Conservation (phyloP, 2,888 invertebrate species). For the Synergus itoensis region DNA sequence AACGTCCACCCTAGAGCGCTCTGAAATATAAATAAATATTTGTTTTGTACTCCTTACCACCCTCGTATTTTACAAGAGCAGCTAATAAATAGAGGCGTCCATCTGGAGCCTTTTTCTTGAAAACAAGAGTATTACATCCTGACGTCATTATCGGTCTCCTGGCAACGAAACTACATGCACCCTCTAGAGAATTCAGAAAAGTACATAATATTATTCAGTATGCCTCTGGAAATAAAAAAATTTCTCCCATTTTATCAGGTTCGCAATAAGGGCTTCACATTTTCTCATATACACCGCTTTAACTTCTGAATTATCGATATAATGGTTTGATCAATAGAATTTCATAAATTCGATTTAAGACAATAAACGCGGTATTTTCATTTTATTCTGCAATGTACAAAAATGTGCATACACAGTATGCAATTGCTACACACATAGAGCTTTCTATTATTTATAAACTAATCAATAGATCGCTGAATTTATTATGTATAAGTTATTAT, state of each 20-base stretch:
- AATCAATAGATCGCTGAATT: neutral
- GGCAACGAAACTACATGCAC: neutral
- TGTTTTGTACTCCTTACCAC: neutral
- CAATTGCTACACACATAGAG: constrained; percentile 52
- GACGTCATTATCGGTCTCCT: constrained; percentile 5
- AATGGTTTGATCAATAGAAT: neutral
- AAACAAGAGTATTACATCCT: neutral
- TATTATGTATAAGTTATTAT: neutral
- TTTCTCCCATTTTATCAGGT: neutral
- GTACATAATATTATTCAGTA: neutral
- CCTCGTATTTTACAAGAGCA: neutral
- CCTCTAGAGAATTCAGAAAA: neutral
- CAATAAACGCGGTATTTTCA: constrained; percentile 45
- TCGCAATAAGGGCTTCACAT: too few relatives aligned
- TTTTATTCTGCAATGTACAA: constrained; percentile 67
- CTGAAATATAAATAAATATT: neutral
- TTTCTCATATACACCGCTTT: too few relatives aligned
- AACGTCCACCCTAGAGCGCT: neutral
- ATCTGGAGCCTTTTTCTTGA: neutral
- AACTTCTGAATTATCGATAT: too few relatives aligned
- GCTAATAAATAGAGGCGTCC: neutral
- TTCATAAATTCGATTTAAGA: constrained; percentile 29
- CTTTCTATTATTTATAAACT: neutral
- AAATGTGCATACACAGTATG: constrained; percentile 73
- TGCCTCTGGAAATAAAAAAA: neutral